Percentiles rank a stretch among this genome's conserved stretches.
Evolutionary conservation across 1,140 invertebrate species (phyloP).

Genomic region (Riptortus pedestris): DNA sequence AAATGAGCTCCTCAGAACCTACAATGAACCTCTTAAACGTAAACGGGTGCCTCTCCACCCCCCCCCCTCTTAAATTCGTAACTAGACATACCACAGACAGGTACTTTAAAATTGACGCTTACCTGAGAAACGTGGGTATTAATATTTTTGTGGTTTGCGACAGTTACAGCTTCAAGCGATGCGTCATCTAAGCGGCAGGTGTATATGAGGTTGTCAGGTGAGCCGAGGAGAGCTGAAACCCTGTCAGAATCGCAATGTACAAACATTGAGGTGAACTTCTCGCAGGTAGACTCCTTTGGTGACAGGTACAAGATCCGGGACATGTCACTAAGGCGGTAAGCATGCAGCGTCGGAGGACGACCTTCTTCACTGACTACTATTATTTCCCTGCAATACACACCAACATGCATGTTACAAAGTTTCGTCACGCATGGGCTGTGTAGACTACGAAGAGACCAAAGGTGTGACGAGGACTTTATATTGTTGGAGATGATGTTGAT

Average conservation of each 20-base stretch:
- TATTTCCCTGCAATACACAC: neutral
- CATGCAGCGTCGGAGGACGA: neutral
- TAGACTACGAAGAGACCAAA: no score
- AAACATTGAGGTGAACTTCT: neutral
- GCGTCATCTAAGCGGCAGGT: neutral
- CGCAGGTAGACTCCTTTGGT: neutral
- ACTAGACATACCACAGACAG: no score
- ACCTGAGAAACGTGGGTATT: neutral
- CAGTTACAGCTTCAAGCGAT: neutral
- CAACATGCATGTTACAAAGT: no score
- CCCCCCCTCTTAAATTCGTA: no score
- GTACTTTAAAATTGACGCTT: neutral
- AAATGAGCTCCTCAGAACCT: no score
- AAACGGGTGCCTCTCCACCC: no score
- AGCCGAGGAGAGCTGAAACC: neutral
- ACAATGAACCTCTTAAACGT: no score
- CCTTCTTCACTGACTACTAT: neutral
- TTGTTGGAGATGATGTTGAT: no score
- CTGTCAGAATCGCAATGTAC: neutral
- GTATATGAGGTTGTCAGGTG: neutral
- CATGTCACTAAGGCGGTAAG: neutral
- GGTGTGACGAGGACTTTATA: no score
- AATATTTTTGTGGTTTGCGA: neutral
- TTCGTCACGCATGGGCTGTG: no score
- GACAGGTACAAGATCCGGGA: neutral